Evolutionary conservation across 2,797 vertebrate genomes (phyloP).

Genomic region (Syngnathus acus): DNA sequence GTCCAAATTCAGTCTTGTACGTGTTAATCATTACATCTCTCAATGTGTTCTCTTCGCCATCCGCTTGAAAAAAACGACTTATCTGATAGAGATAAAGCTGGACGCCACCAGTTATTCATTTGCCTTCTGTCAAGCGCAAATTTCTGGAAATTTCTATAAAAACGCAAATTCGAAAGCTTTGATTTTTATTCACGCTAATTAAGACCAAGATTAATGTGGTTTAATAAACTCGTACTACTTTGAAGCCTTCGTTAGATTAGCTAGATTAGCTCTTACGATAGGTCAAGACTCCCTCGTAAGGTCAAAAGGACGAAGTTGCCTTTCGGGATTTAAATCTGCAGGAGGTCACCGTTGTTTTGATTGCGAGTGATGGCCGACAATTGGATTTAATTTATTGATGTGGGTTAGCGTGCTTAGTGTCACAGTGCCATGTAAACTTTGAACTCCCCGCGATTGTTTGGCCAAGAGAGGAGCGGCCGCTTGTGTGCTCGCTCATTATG

Average conservation of each 20-base stretch:
- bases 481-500: not conserved
- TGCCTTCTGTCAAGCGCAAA: not conserved
- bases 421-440: not conserved
- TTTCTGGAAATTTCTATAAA: not conserved
- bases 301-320: slow-evolving; percentile 1
- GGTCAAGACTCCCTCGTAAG: not conserved
- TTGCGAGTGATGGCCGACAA: not conserved
- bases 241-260: slow-evolving; percentile 41
- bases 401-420: not conserved
- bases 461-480: slow-evolving; percentile 5
- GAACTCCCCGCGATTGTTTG: not conserved
- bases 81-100: not conserved
- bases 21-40: slow-evolving; percentile 47
- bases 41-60: not conserved
- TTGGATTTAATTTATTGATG: not conserved
- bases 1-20: slow-evolving; percentile 6
- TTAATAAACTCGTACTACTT: no score
- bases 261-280: slow-evolving; percentile 48
- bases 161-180: not conserved
- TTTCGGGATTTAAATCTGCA: not conserved
- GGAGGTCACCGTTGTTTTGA: not conserved
- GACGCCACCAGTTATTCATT: slow-evolving; percentile 5
- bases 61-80: slow-evolving; percentile 20
- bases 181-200: not conserved
- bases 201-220: no score